Base-by-base conservation (phyloP, 2,888 invertebrate genomes). In the Aquatica leii region DNA sequence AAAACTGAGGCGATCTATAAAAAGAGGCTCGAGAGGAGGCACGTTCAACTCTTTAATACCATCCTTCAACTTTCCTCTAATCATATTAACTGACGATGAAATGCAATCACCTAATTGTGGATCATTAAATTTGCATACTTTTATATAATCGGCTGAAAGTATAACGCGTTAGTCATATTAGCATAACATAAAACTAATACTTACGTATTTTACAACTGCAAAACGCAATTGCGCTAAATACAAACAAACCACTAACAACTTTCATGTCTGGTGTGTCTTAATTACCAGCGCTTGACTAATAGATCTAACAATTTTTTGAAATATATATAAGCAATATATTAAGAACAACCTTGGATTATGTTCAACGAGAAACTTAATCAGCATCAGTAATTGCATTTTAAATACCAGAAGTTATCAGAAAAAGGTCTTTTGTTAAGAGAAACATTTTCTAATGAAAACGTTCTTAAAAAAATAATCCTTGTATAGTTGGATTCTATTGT, bases 1-100 rank as follows among this genome's bases (percentile, higher is more conserved):
- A 59, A 90, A 78, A 4, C 85, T 84, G 14, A 90, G 85, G 76
- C 88, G 86, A 0, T 88, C 86, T 54, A 90, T 79, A 20, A n/a
- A 3, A 2, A 53, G 37, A 1, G 53, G 53, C 37, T 53, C 53
- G 8, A 53, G 14, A 3, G 53, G 1, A 12, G 53, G 53, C 11
- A 53, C 12, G 18, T 53, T 37, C 18, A 53, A 37, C 8, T 53
- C 53, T 18, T 11, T 6, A 15, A 53, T 53, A 3, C 53, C 53
- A 11, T 12, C 9, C 14, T 18, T 35, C 18, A 53, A 14, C 12
- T 17, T 12, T 6, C 9, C 17, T 18, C 12, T 15, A 1, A 53
- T 9, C 4, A 17, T 11, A 20, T 34, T 15, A 9, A 53, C 37
- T 3, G 53, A 37, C 1, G 31, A 12, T 4, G 12, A 35, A 9